phyloP scores from a whole-genome alignment of 2,797 vertebrate genomes.

The Limnodromus scolopaceus region DNA sequence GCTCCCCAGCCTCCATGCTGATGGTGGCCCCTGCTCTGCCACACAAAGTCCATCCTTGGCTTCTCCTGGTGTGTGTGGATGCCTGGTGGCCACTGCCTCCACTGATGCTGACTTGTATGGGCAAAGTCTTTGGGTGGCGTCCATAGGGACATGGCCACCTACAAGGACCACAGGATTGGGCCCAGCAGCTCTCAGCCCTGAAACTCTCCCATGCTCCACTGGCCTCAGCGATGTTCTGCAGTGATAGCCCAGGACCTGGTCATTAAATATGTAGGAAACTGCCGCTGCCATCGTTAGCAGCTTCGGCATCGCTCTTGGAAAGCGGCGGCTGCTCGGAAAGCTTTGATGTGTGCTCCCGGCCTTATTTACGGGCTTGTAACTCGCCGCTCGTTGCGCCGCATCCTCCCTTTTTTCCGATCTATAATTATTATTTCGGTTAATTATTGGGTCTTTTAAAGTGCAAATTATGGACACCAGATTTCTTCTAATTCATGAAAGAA shows the following conservation, averaged over 20 bases:
- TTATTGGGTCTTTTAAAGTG: constrained; percentile 72
- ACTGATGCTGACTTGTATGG: fast-evolving
- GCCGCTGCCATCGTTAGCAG: not conserved
- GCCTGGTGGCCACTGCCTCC: fast-evolving
- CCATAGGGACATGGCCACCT: fast-evolving
- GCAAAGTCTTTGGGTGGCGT: fast-evolving
- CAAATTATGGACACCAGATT: constrained; percentile 61
- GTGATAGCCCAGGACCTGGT: not conserved
- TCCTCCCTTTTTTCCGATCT: not conserved
- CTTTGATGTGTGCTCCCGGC: constrained; percentile 62
- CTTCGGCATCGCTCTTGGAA: not conserved
- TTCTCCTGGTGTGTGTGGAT: fast-evolving
- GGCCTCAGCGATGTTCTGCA: not conserved
- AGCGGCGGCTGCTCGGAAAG: not conserved
- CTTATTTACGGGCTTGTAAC: constrained; percentile 35
- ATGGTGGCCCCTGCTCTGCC: not conserved
- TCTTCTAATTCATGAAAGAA: constrained; percentile 49
- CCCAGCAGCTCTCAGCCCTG: not conserved
- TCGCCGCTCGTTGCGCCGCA: not conserved
- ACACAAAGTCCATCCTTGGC: not conserved
- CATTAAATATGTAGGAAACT: not conserved
- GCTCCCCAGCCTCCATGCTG: not conserved
- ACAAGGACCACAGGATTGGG: no score
- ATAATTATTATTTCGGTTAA: constrained; percentile 67
- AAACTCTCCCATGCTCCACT: not conserved